Percentiles rank a stretch among this genome's conserved stretches.
Evolutionary conservation across 2,888 invertebrate species (phyloP).

Genomic region (Eupithecia vulgata): DNA sequence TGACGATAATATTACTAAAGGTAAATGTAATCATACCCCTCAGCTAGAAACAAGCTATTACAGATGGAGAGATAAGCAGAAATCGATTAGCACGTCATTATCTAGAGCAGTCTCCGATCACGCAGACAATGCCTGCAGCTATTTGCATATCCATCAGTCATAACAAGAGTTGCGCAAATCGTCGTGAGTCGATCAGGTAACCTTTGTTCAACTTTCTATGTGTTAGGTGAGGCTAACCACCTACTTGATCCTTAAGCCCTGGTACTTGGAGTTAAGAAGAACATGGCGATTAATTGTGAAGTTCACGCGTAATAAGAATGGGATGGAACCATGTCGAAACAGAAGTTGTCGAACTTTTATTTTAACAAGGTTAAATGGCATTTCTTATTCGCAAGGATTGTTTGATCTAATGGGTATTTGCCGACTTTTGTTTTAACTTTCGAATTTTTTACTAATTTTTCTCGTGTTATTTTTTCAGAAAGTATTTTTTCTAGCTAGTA

Average conservation of each 20-base stretch:
- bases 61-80: conserved; percentile 5
- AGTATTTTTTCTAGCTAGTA: too few species aligned
- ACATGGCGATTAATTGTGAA: neutral
- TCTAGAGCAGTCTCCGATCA: conserved; percentile 17
- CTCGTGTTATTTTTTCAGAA: too few species aligned
- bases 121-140: conserved; percentile 33
- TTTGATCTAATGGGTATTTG: neutral
- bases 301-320: neutral
- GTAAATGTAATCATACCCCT: neutral
- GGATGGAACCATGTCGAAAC: neutral
- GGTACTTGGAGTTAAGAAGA: conserved; percentile 4
- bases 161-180: conserved; percentile 44
- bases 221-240: conserved; percentile 37
- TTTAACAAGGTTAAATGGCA: neutral
- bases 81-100: conserved; percentile 25
- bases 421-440: neutral
- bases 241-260: conserved; percentile 13
- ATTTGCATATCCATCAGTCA: conserved; percentile 37
- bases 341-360: neutral
- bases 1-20: neutral
- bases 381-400: too few species aligned
- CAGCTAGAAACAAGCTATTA: neutral
- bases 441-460: too few species aligned
- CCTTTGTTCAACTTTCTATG: conserved; percentile 48
- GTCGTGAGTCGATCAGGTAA: conserved; percentile 43